These are phyloP conservation scores for Astropecten irregularis DNA, from an alignment of 53 echinoderm and acorn worm species.

Conservation along the genomic window DNA sequence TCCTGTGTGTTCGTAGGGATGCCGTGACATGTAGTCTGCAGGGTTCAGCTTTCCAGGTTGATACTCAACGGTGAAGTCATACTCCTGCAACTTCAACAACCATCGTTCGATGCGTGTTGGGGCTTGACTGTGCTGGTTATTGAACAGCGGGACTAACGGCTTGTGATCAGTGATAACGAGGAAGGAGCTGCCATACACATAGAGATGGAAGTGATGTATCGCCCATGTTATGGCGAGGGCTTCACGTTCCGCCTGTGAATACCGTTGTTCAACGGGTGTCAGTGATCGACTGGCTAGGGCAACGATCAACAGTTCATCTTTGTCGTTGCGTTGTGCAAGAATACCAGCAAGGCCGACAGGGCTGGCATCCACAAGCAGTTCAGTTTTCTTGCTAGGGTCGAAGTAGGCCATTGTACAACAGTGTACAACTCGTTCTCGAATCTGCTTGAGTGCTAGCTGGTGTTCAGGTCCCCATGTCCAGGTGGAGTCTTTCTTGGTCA, in stretches of 20 bases:
- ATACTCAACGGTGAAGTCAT: conserved; percentile 49
- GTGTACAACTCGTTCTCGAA: conserved; percentile 38
- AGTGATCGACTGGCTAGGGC: conserved; percentile 60
- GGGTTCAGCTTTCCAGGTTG: conserved; percentile 56
- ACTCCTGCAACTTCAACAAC: conserved; percentile 59
- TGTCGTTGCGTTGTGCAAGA: conserved; percentile 53
- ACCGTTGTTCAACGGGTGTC: conserved; percentile 65
- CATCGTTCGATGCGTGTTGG: conserved; percentile 61
- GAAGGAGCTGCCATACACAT: conserved; percentile 63
- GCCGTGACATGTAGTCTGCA: conserved; percentile 72
- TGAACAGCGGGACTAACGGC: conserved; percentile 54
- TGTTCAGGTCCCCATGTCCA: conserved; percentile 38
- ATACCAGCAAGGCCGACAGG: conserved; percentile 68
- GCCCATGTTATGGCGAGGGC: conserved; percentile 65
- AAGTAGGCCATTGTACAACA: conserved; percentile 56
- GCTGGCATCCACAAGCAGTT: conserved; percentile 61
- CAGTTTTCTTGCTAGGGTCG: conserved; percentile 52
- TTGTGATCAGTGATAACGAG: conserved; percentile 66
- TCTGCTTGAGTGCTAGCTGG: conserved; percentile 6
- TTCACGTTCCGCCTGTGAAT: conserved; percentile 72
- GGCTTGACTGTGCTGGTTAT: conserved; percentile 30
- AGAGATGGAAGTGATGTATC: conserved; percentile 54
- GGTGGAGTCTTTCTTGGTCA: conserved; percentile 3
- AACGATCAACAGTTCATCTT: conserved; percentile 24
- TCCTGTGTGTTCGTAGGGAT: conserved; percentile 11